Conservation (phyloP, 2,888 invertebrate species). For the Boloria selene region DNA sequence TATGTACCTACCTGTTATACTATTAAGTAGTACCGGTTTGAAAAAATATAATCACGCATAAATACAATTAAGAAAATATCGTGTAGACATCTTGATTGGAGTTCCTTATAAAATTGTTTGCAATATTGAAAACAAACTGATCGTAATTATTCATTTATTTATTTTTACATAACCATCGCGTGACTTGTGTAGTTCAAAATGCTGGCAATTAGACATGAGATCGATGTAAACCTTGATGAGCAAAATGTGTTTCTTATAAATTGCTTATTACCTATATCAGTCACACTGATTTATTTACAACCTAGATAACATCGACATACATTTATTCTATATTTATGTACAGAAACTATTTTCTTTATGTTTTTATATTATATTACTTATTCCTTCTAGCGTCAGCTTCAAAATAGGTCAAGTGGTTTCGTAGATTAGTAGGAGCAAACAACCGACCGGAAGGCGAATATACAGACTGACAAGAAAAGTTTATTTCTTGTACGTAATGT, state of each 20-base stretch:
- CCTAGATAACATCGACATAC: no score
- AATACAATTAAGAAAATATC: constrained; percentile 1
- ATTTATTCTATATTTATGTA: no score
- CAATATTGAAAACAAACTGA: constrained; percentile 9
- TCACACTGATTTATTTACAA: no score
- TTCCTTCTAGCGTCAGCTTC: no score
- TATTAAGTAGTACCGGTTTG: neutral
- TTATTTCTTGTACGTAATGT: no score
- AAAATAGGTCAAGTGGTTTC: no score
- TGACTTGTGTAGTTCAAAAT: constrained; percentile 25
- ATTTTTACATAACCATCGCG: constrained; percentile 23
- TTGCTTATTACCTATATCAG: neutral
- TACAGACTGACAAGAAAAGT: no score
- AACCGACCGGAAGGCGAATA: no score
- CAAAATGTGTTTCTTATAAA: neutral
- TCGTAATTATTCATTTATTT: constrained; percentile 22
- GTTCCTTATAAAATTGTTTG: constrained; percentile 16
- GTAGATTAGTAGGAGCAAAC: no score
- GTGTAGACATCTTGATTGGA: constrained; percentile 5
- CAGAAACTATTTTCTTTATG: no score
- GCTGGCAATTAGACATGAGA: constrained; percentile 23
- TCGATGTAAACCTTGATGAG: constrained; percentile 18
- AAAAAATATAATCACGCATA: constrained; percentile 1
- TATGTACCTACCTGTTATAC: no score
- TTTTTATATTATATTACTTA: no score